Percentiles rank a stretch among this genome's conserved stretches.
These are phyloP conservation scores for Agriopis marginaria DNA, from an alignment of 2,888 invertebrate genomes.

Conservation along the genomic window DNA sequence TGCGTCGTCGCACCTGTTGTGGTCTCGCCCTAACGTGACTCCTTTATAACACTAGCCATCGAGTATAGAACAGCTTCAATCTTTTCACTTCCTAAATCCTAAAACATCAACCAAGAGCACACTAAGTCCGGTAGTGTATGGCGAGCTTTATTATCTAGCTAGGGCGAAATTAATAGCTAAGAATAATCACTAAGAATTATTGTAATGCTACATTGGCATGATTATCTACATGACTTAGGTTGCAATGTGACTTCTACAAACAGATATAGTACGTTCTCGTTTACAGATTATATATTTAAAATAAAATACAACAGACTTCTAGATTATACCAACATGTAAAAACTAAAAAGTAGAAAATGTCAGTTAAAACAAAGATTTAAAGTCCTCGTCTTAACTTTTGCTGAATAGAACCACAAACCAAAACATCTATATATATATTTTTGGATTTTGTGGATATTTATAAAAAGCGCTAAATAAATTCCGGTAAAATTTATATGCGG, in stretches of 20 bases:
- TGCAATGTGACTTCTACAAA: slow-evolving; percentile 41
- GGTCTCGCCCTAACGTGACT: neutral
- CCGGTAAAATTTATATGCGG: no score
- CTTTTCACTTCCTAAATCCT: slow-evolving; percentile 23
- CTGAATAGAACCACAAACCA: no score
- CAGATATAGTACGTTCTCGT: neutral
- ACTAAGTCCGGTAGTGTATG: slow-evolving; percentile 49
- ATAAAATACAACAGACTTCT: no score
- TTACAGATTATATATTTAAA: neutral
- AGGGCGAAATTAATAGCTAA: slow-evolving; percentile 54
- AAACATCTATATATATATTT: no score
- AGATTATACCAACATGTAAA: no score
- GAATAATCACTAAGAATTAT: slow-evolving; percentile 54
- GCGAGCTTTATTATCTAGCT: slow-evolving; percentile 48
- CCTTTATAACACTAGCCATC: neutral
- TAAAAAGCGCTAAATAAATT: no score
- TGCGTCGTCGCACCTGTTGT: no score
- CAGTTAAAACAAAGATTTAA: no score
- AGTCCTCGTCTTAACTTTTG: no score
- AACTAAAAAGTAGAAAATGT: no score
- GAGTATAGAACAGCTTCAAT: slow-evolving; percentile 11
- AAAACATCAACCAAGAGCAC: slow-evolving; percentile 40
- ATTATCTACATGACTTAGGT: slow-evolving; percentile 53
- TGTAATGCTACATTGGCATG: slow-evolving; percentile 56
- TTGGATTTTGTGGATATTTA: no score